Conservation (phyloP, 2,888 invertebrate species). For the Eudemis profundana region DNA sequence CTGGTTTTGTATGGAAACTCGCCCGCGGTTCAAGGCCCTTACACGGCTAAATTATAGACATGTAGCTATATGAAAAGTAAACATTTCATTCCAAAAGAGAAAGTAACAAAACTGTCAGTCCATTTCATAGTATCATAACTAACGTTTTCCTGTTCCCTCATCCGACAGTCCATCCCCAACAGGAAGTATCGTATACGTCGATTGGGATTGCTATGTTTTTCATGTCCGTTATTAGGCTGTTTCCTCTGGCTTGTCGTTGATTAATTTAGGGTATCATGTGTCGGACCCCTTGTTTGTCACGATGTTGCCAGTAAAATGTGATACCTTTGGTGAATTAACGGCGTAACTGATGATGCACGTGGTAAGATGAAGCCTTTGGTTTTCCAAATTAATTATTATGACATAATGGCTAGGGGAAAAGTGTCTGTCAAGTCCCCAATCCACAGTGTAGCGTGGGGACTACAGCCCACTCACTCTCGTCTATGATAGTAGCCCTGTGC, state of each 20-base stretch:
- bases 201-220: conserved; percentile 33
- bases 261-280: conserved; percentile 43
- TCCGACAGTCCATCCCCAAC: neutral
- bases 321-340: neutral
- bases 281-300: conserved; percentile 20
- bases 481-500: no score
- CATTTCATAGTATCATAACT: conserved; percentile 1
- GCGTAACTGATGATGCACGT: neutral
- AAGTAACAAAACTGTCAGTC: neutral
- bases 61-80: no score
- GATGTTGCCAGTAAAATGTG: neutral
- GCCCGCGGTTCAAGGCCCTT: no score
- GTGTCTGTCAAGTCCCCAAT: no score
- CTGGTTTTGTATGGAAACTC: no score
- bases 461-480: no score
- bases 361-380: neutral
- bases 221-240: conserved; percentile 28
- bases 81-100: neutral
- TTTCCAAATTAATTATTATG: no score
- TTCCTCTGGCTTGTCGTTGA: conserved; percentile 31
- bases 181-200: neutral
- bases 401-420: no score
- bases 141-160: neutral
- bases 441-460: no score
- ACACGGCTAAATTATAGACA: no score